Evolutionary conservation across 2,888 invertebrate species (phyloP).

Genomic region (Drosophila mulleri): DNA sequence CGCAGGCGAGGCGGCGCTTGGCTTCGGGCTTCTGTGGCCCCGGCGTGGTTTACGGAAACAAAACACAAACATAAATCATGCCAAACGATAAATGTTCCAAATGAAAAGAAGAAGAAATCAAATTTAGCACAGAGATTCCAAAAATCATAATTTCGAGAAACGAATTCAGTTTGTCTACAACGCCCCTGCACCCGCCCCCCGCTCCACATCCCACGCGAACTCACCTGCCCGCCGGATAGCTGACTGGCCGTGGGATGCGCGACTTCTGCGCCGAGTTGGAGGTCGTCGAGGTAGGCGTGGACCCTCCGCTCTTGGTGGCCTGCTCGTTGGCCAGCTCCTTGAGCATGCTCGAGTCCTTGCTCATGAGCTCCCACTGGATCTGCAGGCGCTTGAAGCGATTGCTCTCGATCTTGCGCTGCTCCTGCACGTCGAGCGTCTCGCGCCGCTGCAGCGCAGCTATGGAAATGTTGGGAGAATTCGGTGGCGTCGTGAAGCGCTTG

Average conservation of each 20-base stretch:
- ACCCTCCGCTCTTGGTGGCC: slow-evolving; percentile 85
- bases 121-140: slow-evolving; percentile 39
- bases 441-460: slow-evolving; percentile 83
- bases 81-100: slow-evolving; percentile 50
- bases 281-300: slow-evolving; percentile 84
- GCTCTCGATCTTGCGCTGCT: slow-evolving; percentile 84
- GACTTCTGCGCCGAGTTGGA: slow-evolving; percentile 81
- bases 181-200: too few relatives aligned
- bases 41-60: background rate
- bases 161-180: background rate
- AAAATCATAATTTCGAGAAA: background rate
- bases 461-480: slow-evolving; percentile 91
- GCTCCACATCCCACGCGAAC: slow-evolving; percentile 33
- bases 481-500: slow-evolving; percentile 87
- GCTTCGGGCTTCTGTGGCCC: slow-evolving; percentile 60
- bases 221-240: slow-evolving; percentile 85
- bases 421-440: slow-evolving; percentile 75
- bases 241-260: slow-evolving; percentile 85
- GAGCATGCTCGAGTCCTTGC: slow-evolving; percentile 84
- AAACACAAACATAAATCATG: slow-evolving; percentile 34
- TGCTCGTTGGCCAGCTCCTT: slow-evolving; percentile 84
- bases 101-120: slow-evolving; percentile 32
- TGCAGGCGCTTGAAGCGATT: slow-evolving; percentile 85
- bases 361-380: slow-evolving; percentile 85
- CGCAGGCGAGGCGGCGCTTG: slow-evolving; percentile 62